Base-by-base conservation (phyloP, 2,797 vertebrate species). In the Microtus agrestis region DNA sequence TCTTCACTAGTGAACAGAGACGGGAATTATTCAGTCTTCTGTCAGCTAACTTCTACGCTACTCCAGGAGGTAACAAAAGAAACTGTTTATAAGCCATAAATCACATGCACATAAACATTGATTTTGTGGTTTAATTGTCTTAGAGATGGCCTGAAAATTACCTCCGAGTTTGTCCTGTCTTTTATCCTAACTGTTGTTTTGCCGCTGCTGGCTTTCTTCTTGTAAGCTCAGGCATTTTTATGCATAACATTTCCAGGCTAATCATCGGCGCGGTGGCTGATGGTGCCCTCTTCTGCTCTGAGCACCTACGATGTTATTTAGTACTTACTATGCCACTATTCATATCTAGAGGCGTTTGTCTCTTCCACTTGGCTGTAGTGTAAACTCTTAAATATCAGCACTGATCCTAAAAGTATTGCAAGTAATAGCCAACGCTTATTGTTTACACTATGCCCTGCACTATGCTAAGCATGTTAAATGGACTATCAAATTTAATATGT, bases 381-480 rank as follows among this genome's bases (percentile, higher is more conserved):
- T 95, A 82, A 91, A 94, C 25, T 82, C 34, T 82, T 86, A 43
- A 93, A 91, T 92, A 94, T 90, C 87, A 94, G 80, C 67, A 80
- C 31, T 86, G 73, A 82, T 69, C 51, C 51, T 43, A 73, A 88
- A 19, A 91, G 5, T 43, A 40, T 71, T 61, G 37, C 73, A 78
- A 91, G 9, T 82, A 92, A 78, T 48, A 95, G 65, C 76, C 91
- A 91, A 87, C 25, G 91, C 88, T 94, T 95, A 95, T 76, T 96
- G 67, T 93, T 96, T 76, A 81, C 51, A 90, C 34, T 63, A 65
- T 92, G n/a, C 48, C 61, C 81, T 48, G 21, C 8, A 78, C 37
- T 85, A 37, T 74, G 51, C 25, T 96, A 89, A 94, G 61, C 76
- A 93, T 90, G 92, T 95, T 76, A 95, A 96, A 95, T 90, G 76